Conservation (phyloP, 2,113 vertebrate genomes). For the Forbesichthys papilliferus region DNA sequence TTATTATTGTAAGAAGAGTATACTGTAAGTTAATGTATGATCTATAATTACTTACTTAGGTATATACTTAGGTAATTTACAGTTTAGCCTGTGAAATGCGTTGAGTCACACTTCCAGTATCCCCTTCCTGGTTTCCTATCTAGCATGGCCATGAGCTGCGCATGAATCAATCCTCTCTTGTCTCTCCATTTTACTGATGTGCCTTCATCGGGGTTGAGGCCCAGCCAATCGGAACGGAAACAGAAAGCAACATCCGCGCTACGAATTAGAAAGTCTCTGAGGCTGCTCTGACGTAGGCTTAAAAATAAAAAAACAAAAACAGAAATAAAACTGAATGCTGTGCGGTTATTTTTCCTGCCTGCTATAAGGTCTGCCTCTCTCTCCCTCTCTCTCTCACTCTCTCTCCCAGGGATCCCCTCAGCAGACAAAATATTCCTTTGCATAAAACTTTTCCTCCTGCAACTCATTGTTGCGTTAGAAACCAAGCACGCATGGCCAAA, state of each 20-base stretch:
- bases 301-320: neutral
- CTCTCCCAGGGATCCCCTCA: slow-evolving; percentile 37
- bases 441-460: slow-evolving; percentile 56
- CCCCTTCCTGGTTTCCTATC: neutral
- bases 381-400: too few species aligned
- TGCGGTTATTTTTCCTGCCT: slow-evolving; percentile 41
- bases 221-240: slow-evolving; percentile 1
- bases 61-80: neutral
- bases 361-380: slow-evolving; percentile 43
- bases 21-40: neutral
- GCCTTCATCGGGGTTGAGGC: neutral
- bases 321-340: slow-evolving; percentile 12
- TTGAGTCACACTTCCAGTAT: neutral
- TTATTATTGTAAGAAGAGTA: neutral
- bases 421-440: slow-evolving; percentile 52
- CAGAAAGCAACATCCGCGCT: slow-evolving; percentile 2
- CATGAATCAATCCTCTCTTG: neutral
- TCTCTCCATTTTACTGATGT: neutral
- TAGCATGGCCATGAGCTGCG: neutral
- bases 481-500: slow-evolving; percentile 73
- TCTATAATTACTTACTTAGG: neutral
- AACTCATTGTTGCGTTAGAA: slow-evolving; percentile 56
- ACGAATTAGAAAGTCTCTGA: slow-evolving; percentile 8
- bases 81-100: neutral
- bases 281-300: slow-evolving; percentile 12